phyloP scores from a whole-genome alignment of 2,888 invertebrate genomes.

The Alcis repandata region DNA sequence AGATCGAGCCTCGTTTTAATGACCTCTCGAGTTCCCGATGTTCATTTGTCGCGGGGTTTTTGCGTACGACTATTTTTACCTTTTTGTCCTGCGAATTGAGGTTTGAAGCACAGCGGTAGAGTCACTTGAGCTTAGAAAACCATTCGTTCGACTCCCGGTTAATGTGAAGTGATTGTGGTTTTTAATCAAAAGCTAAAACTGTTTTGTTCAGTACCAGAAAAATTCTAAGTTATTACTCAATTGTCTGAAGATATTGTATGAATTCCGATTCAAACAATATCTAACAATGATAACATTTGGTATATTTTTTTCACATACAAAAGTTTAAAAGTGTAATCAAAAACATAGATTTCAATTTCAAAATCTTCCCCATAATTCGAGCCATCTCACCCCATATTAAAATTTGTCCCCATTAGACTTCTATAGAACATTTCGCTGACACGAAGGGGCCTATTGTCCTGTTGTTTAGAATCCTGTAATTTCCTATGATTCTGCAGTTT shows the following conservation, averaged over 20 bases:
- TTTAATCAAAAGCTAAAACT: constrained; percentile 30
- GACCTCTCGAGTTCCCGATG: constrained; percentile 85
- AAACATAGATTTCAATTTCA: constrained; percentile 18
- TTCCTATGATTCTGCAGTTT: constrained; percentile 82
- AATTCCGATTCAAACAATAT: too few species aligned
- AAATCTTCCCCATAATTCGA: constrained; percentile 23
- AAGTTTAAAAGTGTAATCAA: neutral
- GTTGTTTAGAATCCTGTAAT: constrained; percentile 82
- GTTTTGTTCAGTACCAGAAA: too few species aligned
- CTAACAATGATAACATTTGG: too few species aligned
- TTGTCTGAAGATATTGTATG: too few species aligned
- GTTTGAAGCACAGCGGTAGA: constrained; percentile 62
- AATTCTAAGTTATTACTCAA: too few species aligned
- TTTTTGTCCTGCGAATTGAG: constrained; percentile 69
- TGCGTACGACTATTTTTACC: constrained; percentile 79
- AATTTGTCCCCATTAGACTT: constrained; percentile 79
- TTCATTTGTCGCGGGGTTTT: constrained; percentile 85
- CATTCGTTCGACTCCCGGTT: constrained; percentile 19
- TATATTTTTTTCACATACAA: too few species aligned
- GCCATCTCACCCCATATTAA: constrained; percentile 73
- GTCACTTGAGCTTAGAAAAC: constrained; percentile 59
- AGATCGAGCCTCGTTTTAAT: constrained; percentile 85
- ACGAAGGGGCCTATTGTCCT: constrained; percentile 72
- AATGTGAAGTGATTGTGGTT: constrained; percentile 29
- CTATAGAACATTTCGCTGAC: constrained; percentile 63